Conservation (phyloP, 2,113 vertebrate species). For the Camelus bactrianus region DNA sequence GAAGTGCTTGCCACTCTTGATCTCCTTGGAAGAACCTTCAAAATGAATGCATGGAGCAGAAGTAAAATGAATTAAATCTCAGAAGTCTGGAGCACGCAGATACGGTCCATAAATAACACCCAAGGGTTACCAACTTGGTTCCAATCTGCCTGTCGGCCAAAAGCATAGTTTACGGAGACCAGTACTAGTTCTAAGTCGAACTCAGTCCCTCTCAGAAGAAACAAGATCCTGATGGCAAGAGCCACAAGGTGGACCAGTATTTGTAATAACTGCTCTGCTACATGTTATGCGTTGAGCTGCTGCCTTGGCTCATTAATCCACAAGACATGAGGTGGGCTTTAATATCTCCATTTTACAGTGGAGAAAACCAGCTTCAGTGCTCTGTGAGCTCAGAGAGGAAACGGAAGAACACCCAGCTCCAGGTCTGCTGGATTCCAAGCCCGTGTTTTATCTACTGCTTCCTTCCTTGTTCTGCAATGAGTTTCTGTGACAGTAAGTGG, state of each 20-base stretch:
- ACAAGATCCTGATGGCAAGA: neutral
- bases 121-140: neutral
- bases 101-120: neutral
- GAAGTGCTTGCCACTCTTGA: neutral
- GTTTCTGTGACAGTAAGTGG: neutral
- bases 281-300: neutral
- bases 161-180: neutral
- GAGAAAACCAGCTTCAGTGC: neutral
- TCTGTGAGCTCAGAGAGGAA: neutral
- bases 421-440: too few relatives aligned
- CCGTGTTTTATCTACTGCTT: neutral
- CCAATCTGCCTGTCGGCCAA: neutral
- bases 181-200: neutral
- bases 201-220: neutral
- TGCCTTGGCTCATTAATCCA: too few relatives aligned
- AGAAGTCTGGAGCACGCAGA: fast-evolving
- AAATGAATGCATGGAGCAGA: neutral
- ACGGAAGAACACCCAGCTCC: neutral
- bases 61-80: neutral
- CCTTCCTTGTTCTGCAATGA: neutral
- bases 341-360: neutral
- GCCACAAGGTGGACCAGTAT: fast-evolving
- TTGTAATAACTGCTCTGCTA: too few relatives aligned
- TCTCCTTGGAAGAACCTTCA: neutral
- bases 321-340: neutral